phyloP scores from a whole-genome alignment of 2,888 invertebrate genomes.

The Ophonus ardosiacus region DNA sequence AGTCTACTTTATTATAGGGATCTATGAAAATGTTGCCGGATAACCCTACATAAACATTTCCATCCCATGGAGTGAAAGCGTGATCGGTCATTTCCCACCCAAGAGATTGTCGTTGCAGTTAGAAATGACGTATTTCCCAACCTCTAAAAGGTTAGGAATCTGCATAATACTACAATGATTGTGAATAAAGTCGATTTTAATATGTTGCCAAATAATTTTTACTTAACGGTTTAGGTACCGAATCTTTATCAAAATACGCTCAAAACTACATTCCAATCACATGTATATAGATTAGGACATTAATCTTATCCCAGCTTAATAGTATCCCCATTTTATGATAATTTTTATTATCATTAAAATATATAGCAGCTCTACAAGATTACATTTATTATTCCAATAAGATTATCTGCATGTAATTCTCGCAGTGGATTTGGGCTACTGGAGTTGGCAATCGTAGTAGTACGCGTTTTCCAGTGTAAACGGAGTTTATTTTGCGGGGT shows the following conservation, averaged over 20 bases:
- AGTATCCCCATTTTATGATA: conserved; percentile 50
- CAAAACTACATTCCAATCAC: conserved; percentile 23
- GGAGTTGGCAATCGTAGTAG: conserved; percentile 23
- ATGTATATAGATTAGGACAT: conserved; percentile 24
- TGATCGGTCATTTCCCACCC: no score
- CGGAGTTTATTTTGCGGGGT: conserved; percentile 1
- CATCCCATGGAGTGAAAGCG: no score
- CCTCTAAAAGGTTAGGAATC: no score
- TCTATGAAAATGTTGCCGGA: no score
- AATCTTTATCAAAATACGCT: background rate
- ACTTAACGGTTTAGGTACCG: background rate
- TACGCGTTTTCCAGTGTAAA: conserved; percentile 17
- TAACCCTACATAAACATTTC: no score
- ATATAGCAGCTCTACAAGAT: conserved; percentile 50
- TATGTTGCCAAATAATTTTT: no score
- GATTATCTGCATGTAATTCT: conserved; percentile 48
- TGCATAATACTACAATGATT: no score
- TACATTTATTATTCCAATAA: conserved; percentile 54
- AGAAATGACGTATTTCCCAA: no score
- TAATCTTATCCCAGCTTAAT: conserved; percentile 23
- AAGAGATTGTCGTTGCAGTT: no score
- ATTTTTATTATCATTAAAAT: conserved; percentile 55
- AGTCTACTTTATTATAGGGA: no score
- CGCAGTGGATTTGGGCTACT: conserved; percentile 19
- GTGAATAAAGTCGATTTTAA: no score